Percentiles rank a stretch among this genome's conserved stretches.
These are phyloP conservation scores for Drosophila anomelani DNA, from an alignment of 2,888 invertebrate species.

Conservation along the genomic window DNA sequence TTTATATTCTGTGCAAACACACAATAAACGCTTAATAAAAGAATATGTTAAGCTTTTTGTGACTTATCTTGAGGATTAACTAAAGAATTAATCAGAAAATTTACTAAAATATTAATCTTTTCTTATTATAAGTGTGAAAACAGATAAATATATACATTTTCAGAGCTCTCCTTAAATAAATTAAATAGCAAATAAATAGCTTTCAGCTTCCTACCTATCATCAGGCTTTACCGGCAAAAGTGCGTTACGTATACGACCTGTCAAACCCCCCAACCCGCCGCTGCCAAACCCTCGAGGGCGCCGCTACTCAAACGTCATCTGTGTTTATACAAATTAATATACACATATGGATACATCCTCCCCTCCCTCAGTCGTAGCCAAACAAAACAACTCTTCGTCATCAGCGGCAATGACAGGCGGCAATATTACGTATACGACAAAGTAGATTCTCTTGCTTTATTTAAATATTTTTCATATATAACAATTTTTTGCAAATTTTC, in stretches of 20 bases:
- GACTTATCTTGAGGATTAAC: not conserved
- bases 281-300: constrained; percentile 1
- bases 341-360: constrained; percentile 24
- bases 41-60: not conserved
- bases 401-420: constrained; percentile 28
- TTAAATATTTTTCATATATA: constrained; percentile 20
- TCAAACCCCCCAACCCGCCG: not conserved
- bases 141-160: not conserved
- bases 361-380: not conserved
- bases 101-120: not conserved
- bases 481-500: constrained; percentile 9
- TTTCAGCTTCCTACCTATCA: not conserved
- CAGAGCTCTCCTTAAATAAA: not conserved
- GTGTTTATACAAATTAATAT: constrained; percentile 42
- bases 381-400: constrained; percentile 5
- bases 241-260: constrained; percentile 45
- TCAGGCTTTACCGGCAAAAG: not conserved
- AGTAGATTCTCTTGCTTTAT: constrained; percentile 30
- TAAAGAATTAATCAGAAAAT: not conserved
- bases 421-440: constrained; percentile 65
- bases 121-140: not conserved
- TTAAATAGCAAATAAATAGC: not conserved
- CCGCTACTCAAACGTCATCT: constrained; percentile 20
- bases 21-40: not conserved
- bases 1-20: constrained; percentile 2